Evolutionary conservation across 2,797 vertebrate species (phyloP), one percentile per base, ranked within the genome.

Genomic region (Hozukius guyotensis): DNA sequence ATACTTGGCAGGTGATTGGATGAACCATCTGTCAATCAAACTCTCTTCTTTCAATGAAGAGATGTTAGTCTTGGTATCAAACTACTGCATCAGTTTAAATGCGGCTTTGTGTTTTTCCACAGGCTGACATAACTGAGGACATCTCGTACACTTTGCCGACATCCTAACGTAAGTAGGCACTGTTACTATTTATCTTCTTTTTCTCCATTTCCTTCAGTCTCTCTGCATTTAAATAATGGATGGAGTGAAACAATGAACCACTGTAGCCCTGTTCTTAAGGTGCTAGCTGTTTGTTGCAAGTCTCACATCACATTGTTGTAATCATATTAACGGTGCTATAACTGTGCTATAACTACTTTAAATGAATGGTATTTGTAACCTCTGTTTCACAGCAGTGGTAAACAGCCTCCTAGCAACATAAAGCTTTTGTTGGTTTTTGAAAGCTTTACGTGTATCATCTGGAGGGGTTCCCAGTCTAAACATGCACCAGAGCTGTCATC

Each of bases 91-190:
- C 1, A 36, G 25, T 69, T 53, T 22, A 13, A 59, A 70, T 27
- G 1, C 22, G 2, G 56, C 27, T 78, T 22, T 76, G 34, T 81
- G 34, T 81, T 62, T 73, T 62, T 69, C 53, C 6, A 25, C 52
- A 88, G 84, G 78, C 29, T 72, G 72, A 77, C 42, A 16, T 10
- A 67, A 36, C 73, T 56, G 72, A 80, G 34, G 75, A 81, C 69
- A 55, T 62, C 80, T 29, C 18, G 5, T 14, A 60, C 55, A 24
- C 65, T 31, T 72, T 38, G 5, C 63, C 8, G 20, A 72, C 80
- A 78, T 59, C 72, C 25, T 22, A 49, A 68, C 8, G 84, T 87
- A 82, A 87, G 89, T 84, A 67, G 6, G 4, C 29, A 49, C 49
- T 31, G 2, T 67, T 11, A 8, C 20, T 46, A 24, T 32, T 69